Evolutionary conservation across 1,140 invertebrate genomes (phyloP), one percentile per base, ranked within the genome.

Genomic region (Drosophila gunungcola): DNA sequence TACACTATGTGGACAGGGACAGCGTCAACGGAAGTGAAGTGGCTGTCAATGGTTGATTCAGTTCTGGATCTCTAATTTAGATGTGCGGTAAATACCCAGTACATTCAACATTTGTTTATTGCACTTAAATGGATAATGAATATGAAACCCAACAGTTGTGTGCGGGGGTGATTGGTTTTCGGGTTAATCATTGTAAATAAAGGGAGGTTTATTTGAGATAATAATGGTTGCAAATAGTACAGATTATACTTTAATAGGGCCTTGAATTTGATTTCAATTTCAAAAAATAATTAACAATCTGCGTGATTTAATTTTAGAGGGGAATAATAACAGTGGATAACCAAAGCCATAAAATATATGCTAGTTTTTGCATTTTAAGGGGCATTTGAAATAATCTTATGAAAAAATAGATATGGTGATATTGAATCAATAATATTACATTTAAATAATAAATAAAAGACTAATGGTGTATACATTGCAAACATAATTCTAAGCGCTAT

Each of bases 31-130:
- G 58, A 39, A 41, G 43, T 67, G 63, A 60, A 42, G 42, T 56
- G 27, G 42, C 39, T 69, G 34, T 61, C 54, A 43, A 54, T 86
- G 55, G 75, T 43, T 75, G 80, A 83, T 72, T 48, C 68, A 79
- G 79, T 73, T 32, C 21, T 67, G 55, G 43, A 46, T 68, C 61
- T 86, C 79, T 88, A 82, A 88, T 88, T 82, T 76, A 82, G 83
- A 83, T 86, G 61, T 88, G 79, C 58, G 82, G 83, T 79, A 76
- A 82, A 58, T 69, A 36, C 21, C 12, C 70, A 61, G 48, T 45
- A 38, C 74, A 82, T 46, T 61, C 38, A 39, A 45, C 57, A 38
- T 70, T 75, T 78, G 84, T 86, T 86, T 85, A 86, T 86, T 69
- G 60, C 54, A 75, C 56, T 53, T 82, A 74, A 88, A 82, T 82